These are phyloP conservation scores for Ips typographus DNA, from an alignment of 1,140 invertebrate genomes.

Conservation along the genomic window DNA sequence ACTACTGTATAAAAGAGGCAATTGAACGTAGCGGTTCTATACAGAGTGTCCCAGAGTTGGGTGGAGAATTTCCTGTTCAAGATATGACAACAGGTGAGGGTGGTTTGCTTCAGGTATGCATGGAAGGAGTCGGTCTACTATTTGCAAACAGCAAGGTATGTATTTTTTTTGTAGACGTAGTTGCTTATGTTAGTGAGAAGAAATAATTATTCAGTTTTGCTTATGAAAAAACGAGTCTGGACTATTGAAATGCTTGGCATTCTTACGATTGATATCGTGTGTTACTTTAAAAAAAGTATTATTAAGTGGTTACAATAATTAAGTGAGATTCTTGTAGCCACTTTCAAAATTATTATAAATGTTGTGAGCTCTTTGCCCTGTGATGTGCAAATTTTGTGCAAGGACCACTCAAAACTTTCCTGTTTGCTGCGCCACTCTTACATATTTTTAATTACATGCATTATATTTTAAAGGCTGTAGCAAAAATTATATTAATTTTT, in stretches of 20 bases:
- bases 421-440: conserved; percentile 53
- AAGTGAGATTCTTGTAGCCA: too few relatives aligned
- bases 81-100: conserved; percentile 96
- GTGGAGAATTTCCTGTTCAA: conserved; percentile 98
- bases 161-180: conserved; percentile 11
- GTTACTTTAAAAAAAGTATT: too few relatives aligned
- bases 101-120: conserved; percentile 96
- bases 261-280: too few relatives aligned
- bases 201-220: too few relatives aligned
- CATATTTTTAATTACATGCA: conserved; percentile 13
- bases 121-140: conserved; percentile 97
- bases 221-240: too few relatives aligned
- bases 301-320: too few relatives aligned
- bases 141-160: conserved; percentile 99
- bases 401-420: conserved; percentile 75
- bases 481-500: not conserved
- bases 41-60: conserved; percentile 84
- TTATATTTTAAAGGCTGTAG: not conserved
- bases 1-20: conserved; percentile 97
- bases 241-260: too few relatives aligned
- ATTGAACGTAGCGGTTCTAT: conserved; percentile 94
- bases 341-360: not conserved
- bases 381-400: conserved; percentile 56
- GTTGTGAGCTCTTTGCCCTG: conserved; percentile 44
- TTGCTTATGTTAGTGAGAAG: not conserved